A percentile compares a stretch with the other conserved stretches of the same genome.
These are phyloP conservation scores for Moxostoma hubbsi DNA, from an alignment of 2,797 vertebrate genomes.

Conservation along the genomic window DNA sequence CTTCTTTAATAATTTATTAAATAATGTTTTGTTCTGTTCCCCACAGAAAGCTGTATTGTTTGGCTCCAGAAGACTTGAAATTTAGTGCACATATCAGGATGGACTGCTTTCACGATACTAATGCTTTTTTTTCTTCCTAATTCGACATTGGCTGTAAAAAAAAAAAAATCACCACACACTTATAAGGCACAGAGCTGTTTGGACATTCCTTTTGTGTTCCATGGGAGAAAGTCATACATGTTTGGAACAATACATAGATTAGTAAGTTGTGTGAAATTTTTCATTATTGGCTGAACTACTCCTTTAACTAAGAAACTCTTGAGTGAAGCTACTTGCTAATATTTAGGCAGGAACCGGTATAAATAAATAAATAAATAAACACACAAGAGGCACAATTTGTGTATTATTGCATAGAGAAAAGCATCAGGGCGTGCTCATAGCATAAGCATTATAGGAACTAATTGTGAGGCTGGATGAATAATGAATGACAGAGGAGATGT, in stretches of 20 bases:
- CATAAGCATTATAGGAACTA: conserved; percentile 70
- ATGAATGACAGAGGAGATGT: conserved; percentile 78
- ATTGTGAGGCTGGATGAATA: conserved; percentile 83
- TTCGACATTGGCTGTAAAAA: neutral
- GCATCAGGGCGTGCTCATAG: conserved; percentile 66
- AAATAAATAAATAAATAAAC: neutral
- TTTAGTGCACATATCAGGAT: neutral
- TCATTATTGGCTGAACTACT: neutral
- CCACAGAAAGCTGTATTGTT: no score
- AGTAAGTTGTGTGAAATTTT: neutral
- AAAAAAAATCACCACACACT: neutral
- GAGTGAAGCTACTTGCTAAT: neutral
- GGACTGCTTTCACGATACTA: neutral
- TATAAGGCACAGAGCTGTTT: neutral
- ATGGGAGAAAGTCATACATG: neutral
- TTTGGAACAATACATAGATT: no score
- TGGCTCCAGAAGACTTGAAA: no score
- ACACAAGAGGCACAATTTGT: neutral
- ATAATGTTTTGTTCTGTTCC: no score
- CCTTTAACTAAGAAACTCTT: neutral
- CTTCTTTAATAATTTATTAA: no score
- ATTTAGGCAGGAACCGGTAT: neutral
- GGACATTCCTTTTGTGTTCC: neutral
- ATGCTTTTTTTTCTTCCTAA: neutral
- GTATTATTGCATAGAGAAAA: conserved; percentile 51